Base-by-base conservation (phyloP, 2,888 invertebrate genomes). In the Cenopis cana region DNA sequence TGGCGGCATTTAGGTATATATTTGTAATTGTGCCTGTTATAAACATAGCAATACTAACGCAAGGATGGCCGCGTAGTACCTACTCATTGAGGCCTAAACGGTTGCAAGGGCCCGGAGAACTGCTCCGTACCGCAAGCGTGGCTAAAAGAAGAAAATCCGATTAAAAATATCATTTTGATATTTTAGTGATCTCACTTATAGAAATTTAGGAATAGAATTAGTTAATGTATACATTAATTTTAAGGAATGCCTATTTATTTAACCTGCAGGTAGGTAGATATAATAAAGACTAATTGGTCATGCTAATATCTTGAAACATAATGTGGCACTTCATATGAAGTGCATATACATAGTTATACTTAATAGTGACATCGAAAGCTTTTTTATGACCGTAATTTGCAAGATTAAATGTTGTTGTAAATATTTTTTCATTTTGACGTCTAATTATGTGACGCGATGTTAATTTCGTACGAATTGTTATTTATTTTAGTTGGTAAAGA, bases 401-500 rank as follows among this genome's bases (percentile, higher is more conserved):
- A 33, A 59, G 20, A 41, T 49, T 54, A 24, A 66, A 60, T 56
- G 59, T 60, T 68, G 6, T 68, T 64, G 60, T 74, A 61, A 56
- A 67, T 64, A 73, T 11, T 62, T 49, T 69, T 69, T 65, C 57
- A 64, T 57, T n/a, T n/a, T n/a, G n/a, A n/a, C 38, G 61, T 74
- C 74, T 41, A 54, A 29, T n/a, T n/a, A 41, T 49, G 60, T 56
- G 33, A 57, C 78, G 78, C 81, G 81, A 79, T 82, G 81, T 84
- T 82, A 73, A 74, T 79, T 76, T 76, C 79, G 73, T 83, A 82
- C 80, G 79, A 79, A 83, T 80, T 87, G 89, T 91, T 92, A 92
- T 91, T 91, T 91, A 91, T 90, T 90, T 81, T 88, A 86, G 80
- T 76, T 82, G 78, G 80, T 76, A 81, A 82, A 82, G 76, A 83